Conservation (phyloP, 2,113 vertebrate genomes). For the Sitta europaea region DNA sequence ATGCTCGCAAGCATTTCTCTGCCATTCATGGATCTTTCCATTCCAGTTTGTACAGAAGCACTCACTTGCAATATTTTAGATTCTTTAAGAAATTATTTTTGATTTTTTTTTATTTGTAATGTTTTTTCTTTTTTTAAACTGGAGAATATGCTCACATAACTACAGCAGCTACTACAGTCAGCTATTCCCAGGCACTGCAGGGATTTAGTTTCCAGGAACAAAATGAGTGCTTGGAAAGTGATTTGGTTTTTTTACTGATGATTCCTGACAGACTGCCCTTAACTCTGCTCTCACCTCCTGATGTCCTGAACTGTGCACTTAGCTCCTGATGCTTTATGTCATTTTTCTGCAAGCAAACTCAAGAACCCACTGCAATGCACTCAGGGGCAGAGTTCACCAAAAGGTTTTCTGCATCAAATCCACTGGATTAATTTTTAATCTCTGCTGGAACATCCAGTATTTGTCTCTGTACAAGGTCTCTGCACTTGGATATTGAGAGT, state of each 20-base stretch:
- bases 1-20: too few relatives aligned
- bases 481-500: neutral
- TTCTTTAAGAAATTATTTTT: neutral
- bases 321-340: neutral
- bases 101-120: neutral
- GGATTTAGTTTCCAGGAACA: neutral
- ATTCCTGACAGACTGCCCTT: neutral
- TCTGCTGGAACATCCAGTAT: neutral
- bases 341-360: neutral
- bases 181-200: neutral
- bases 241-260: neutral
- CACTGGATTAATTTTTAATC: conserved; percentile 45
- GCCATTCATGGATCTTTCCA: neutral
- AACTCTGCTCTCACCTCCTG: neutral
- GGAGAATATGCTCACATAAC: accelerated
- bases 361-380: neutral
- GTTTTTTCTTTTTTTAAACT: neutral
- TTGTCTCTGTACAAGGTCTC: neutral
- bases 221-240: neutral
- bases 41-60: neutral
- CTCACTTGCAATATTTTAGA: neutral
- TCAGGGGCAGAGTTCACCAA: neutral
- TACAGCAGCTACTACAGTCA: neutral
- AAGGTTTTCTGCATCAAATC: neutral
- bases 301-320: neutral